Evolutionary conservation across 2,113 vertebrate species (phyloP), one percentile per base, ranked within the genome.

Genomic region (Sylvia atricapilla): DNA sequence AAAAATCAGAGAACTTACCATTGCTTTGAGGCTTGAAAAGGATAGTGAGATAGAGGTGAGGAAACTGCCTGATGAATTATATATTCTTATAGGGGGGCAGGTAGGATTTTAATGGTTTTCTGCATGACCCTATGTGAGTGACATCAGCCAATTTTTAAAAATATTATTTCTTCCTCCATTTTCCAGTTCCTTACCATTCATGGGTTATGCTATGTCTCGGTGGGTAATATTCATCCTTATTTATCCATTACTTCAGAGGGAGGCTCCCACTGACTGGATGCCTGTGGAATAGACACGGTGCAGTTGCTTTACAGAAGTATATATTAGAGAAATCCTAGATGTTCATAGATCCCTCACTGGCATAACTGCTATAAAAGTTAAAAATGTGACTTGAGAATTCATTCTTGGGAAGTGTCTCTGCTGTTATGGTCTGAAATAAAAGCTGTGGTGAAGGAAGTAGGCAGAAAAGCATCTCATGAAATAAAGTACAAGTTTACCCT

Each of bases 21-120:
- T 96, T 76, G 93, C 98, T 75, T 94, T 97, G 60, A 92, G 87
- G 46, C 94, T 95, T 84, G 97, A 98, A 78, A 98, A 98, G 93
- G 98, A 98, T 66, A 83, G 97, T 73, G 98, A 98, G 55, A 81
- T 98, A 39, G 97, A 99, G 98, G 99, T 99, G 96, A 98, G 97
- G 64, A 28, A 56, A 47, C 59, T 89, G 78, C 33, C 46, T 41
- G 13, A 18, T 27, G 44, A 53, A 21, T n/a, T 69, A 2, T 69
- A 2, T n/a, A 52, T 18, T 76, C 30, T 79, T 18, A 3, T 13
- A 37, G 28, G 24, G 7, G 24, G 7, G 11, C 37, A 37, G 30
- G 13, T 52, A 70, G 35, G 35, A 27, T 82, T 88, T 43, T 69
- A 69, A 94, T 73, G 31, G 30, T 47, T 78, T 92, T 73, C 11